Conservation (phyloP, 2,888 invertebrate genomes). For the Eugnorisma glareosa region DNA sequence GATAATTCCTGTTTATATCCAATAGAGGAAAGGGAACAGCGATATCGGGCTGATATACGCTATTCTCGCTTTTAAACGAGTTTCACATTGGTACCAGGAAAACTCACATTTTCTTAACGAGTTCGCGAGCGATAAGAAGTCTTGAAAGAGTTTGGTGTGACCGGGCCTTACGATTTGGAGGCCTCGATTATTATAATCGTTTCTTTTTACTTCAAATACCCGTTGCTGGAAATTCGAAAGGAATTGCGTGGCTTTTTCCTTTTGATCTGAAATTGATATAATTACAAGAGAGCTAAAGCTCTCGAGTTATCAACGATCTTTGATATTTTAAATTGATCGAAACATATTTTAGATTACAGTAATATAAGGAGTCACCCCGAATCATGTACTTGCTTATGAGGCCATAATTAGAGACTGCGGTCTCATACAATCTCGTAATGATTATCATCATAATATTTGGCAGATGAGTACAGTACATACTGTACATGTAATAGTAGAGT, state of each 20-base stretch:
- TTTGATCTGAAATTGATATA: conserved; percentile 7
- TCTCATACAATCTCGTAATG: conserved; percentile 1
- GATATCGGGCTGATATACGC: conserved; percentile 73
- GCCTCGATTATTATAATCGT: conserved; percentile 48
- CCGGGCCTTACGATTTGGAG: conserved; percentile 33
- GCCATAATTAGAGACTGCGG: not conserved
- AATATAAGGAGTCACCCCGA: not conserved
- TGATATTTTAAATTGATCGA: not conserved
- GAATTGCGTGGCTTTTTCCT: not conserved
- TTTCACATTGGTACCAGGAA: conserved; percentile 65
- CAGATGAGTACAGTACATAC: not conserved
- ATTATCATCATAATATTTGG: not conserved
- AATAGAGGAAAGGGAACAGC: conserved; percentile 75
- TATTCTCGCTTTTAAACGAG: conserved; percentile 71
- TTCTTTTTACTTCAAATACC: conserved; percentile 36
- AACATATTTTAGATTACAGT: not conserved
- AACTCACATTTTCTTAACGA: conserved; percentile 61
- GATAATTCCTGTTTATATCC: conserved; percentile 83
- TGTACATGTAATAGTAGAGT: no score
- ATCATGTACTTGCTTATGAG: not conserved
- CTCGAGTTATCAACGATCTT: not conserved
- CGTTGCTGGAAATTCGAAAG: not conserved
- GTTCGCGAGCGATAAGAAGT: conserved; percentile 46
- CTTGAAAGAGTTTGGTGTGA: conserved; percentile 24
- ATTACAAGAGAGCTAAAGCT: not conserved